Evolutionary conservation across 2,888 invertebrate species (phyloP), one percentile per base, ranked within the genome.

Genomic region (Thera britannica): DNA sequence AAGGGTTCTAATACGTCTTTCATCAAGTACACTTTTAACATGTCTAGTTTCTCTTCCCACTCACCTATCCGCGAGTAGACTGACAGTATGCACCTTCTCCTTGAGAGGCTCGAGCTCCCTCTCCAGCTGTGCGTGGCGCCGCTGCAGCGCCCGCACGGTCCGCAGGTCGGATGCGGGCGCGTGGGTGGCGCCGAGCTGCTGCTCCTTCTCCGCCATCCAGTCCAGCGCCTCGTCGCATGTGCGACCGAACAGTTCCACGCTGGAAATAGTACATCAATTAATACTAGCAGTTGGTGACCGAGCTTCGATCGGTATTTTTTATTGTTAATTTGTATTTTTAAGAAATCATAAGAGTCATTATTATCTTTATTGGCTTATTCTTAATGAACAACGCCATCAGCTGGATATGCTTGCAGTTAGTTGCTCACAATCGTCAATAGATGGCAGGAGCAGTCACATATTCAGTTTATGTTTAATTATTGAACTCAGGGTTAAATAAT

Each of bases 141-240:
- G 94, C 90, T 99, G 98, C 75, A 99, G 87, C 0, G 98, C 98
- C 79, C 97, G 96, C 0, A 98, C 98, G 0, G 98, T 98, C 79
- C 98, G 96, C 54, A 99, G 94, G 90, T 99, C 99, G 2, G 97
- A 96, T 0, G 97, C 98, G 2, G 96, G 96, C 94, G 81, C 79
- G 48, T 96, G 96, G 0, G 95, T 95, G 0, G 95, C 96, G 56
- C 98, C 98, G 67, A 99, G 88, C 85, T 98, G 98, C 71, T 96
- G 96, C 94, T 98, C 97, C 90, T 99, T 99, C 90, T 99, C 99
- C 64, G 96, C 94, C 97, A 99, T 99, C 99, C 99, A 99, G 83
- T 98, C 98, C 75, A 97, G 96, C 0, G 99, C 98, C 86, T 99
- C 99, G 83, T 98, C 98, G 88, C 99, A 99, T 0, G 98, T 98